Base-by-base conservation (phyloP, 2,888 invertebrate species). In the Brenthis ino region DNA sequence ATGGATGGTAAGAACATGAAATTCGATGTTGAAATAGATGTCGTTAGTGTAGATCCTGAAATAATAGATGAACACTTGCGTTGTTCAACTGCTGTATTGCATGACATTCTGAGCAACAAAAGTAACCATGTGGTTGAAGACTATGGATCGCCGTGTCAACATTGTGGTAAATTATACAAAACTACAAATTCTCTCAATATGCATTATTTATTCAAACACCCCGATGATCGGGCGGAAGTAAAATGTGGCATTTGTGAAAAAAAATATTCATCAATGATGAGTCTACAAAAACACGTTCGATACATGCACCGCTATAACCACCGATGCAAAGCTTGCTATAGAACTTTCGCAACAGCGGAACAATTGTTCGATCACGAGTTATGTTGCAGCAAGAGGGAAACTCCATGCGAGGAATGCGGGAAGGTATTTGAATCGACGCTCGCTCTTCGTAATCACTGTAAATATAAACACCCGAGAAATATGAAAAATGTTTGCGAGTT, bases 81-180 rank as follows among this genome's bases (percentile, higher is more conserved):
- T 33, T 79, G 82, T 2, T 83, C 87, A 1, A 82, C 85, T 24
- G 80, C 78, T 4, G 80, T 86, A 50, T 74, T 88, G 54, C 80
- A 81, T 14, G 85, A 85, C 43, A 86, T 86, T 67, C 69, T 85
- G 57, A 75, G 77, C 48, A 78, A 76, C 14, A 73, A 74, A 16
- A 63, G 55, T 13, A 72, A 20, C 16, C 16, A 20, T 13, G 43
- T 68, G 16, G 16, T 58, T 8, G 77, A 82, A 47, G 57, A 79
- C 11, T 68, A 64, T 24, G 78, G 76, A 78, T 94, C 82, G 88
- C 82, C 74, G 85, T 82, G 94, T 85, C 73, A 90, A 85, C 78
- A 79, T 54, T 93, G 91, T 75, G 81, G 84, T 1, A 91, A 88
- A 75, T 75, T 79, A 1, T 92, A 90, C 74, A 91, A 87, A 74